Evolutionary conservation across 2,888 invertebrate genomes (phyloP).

Genomic region (Calliopum simillimum): DNA sequence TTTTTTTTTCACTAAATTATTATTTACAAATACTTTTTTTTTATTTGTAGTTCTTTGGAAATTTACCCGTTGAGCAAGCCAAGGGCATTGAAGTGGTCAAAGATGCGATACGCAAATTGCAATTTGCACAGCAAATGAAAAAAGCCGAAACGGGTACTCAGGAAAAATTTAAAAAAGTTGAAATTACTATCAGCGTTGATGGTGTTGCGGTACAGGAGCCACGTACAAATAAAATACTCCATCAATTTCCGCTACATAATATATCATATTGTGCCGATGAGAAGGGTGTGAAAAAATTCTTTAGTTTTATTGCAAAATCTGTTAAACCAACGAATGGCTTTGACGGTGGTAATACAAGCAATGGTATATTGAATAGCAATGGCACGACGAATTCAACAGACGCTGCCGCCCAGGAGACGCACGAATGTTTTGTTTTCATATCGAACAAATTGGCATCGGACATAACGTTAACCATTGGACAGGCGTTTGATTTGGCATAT

Average conservation of each 20-base stretch:
- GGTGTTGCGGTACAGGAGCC: slow-evolving; percentile 92
- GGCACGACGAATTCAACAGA: slow-evolving; percentile 50
- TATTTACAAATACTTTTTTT: neutral
- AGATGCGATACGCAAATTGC: slow-evolving; percentile 95
- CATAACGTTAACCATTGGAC: slow-evolving; percentile 97
- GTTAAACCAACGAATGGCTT: slow-evolving; percentile 48
- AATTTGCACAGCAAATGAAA: slow-evolving; percentile 92
- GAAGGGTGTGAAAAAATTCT: slow-evolving; percentile 97
- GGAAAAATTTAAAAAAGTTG: slow-evolving; percentile 90
- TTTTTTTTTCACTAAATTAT: neutral
- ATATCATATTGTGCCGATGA: slow-evolving; percentile 99
- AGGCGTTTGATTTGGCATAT: slow-evolving; percentile 98
- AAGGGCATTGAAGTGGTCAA: slow-evolving; percentile 98
- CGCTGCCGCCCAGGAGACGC: slow-evolving; percentile 76
- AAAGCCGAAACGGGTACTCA: slow-evolving; percentile 85
- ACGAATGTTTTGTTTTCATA: slow-evolving; percentile 97
- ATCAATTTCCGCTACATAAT: slow-evolving; percentile 95
- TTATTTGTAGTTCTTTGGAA: slow-evolving; percentile 86
- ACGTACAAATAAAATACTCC: slow-evolving; percentile 82
- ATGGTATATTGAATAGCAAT: slow-evolving; percentile 46
- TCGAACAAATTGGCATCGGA: slow-evolving; percentile 98
- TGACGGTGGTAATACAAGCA: slow-evolving; percentile 44
- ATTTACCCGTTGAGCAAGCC: slow-evolving; percentile 93
- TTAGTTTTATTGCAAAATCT: slow-evolving; percentile 70
- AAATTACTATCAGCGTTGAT: slow-evolving; percentile 97